Conservation (phyloP, 2,797 vertebrate genomes). For the Carcharodon carcharias region DNA sequence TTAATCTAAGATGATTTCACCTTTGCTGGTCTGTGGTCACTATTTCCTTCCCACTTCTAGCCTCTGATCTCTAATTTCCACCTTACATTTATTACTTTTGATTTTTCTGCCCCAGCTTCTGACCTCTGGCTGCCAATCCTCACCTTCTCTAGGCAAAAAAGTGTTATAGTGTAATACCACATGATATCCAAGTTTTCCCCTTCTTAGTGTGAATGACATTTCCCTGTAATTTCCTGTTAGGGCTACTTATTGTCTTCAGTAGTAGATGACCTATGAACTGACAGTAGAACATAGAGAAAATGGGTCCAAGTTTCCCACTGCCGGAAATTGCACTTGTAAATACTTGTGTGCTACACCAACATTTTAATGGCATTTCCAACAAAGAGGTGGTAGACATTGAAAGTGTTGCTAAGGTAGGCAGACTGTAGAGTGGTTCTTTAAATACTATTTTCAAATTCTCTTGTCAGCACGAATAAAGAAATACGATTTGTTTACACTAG, state of each 20-base stretch:
- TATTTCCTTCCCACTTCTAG: background rate
- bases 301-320: background rate
- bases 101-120: background rate
- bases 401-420: background rate
- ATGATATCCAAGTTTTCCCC: background rate
- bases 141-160: background rate
- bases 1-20: background rate
- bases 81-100: background rate
- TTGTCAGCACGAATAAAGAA: background rate
- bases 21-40: too few relatives aligned
- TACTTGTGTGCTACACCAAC: background rate
- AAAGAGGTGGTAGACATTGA: background rate
- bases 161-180: background rate
- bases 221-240: background rate
- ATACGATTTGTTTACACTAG: background rate
- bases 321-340: background rate
- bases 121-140: background rate
- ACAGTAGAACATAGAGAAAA: background rate
- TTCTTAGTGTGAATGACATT: background rate
- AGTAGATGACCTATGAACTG: background rate
- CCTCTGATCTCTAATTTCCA: background rate
- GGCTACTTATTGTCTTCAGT: background rate
- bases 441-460: background rate
- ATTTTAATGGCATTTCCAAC: background rate
- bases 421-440: background rate